Conservation (phyloP, 64 coral and sea anemone genomes). For the Pachyseris speciosa region DNA sequence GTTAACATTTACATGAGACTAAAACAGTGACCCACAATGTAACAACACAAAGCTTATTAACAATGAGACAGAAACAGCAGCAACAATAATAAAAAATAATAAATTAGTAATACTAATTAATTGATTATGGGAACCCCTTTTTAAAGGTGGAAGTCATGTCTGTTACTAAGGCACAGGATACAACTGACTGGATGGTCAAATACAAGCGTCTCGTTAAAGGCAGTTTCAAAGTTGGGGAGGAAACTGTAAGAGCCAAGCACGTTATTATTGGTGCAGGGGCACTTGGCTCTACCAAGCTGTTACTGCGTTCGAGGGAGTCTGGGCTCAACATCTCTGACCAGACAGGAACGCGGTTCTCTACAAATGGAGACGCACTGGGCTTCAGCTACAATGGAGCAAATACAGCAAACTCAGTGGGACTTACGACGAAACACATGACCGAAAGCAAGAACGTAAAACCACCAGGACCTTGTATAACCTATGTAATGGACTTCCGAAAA, state of each 20-base stretch:
- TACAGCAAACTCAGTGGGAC: conserved; percentile 40
- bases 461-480: conserved; percentile 45
- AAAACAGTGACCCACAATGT: no score
- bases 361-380: conserved; percentile 43
- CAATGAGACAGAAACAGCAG: no score
- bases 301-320: conserved; percentile 55
- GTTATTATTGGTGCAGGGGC: conserved; percentile 73
- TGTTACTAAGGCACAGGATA: not conserved
- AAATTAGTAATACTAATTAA: no score
- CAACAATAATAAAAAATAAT: no score
- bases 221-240: conserved; percentile 35
- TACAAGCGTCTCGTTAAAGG: conserved; percentile 50
- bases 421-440: conserved; percentile 22
- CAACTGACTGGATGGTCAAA: conserved; percentile 57
- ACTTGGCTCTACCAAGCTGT: conserved; percentile 60
- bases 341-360: conserved; percentile 48
- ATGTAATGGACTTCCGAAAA: conserved; percentile 56
- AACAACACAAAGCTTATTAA: no score
- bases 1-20: no score
- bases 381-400: conserved; percentile 64
- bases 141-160: conserved; percentile 45
- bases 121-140: no score
- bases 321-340: conserved; percentile 42
- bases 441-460: not conserved
- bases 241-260: conserved; percentile 10